Base-by-base conservation (phyloP, 2,888 invertebrate genomes). In the Malachius bipustulatus region DNA sequence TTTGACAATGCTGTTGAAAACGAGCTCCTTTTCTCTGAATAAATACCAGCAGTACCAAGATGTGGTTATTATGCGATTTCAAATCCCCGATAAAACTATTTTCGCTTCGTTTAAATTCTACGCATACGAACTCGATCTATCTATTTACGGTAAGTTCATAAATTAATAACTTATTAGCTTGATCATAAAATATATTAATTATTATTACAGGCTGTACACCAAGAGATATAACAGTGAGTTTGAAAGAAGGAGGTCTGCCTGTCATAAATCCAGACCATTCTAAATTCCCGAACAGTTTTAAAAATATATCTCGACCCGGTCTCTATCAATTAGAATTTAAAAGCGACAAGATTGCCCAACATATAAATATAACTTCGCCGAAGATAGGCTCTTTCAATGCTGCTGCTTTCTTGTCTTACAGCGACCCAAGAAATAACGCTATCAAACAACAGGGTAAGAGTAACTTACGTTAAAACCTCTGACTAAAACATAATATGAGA, bases 201-300 rank as follows among this genome's bases (percentile, higher is more conserved):
- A 24, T 29, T 10, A 29, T 44, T 52, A 36, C 45, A 58, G 59
- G 50, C 30, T 63, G 63, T 43, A 42, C 45, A 27, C 41, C 51
- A 6, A 49, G 57, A 46, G 71, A 77, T 49, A 75, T 83, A 33
- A 65, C 77, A 44, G 64, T 79, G 48, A 74, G 80, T 53, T 60
- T 90, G 35, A 88, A 88, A 56, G 75, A 80, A 47, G 83, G 82
- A 10, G 78, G 87, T 30, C 79, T 82, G 51, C 89, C 90, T 13
- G 77, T 88, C 3, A 75, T 89, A 39, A 79, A 77, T 54, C 83
- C 87, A 2, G 83, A 87, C 54, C 81, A 81, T 41, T 79, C 84
- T 29, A 70, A 73, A 30, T 82, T 83, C 52, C 82, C 84, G 6
- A 39, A 48, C 34, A 45, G 47, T 32, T 59, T 62, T 41, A 52